Evolutionary conservation across 1,140 invertebrate genomes (phyloP), one percentile per base, ranked within the genome.

Genomic region (Sitophilus oryzae): DNA sequence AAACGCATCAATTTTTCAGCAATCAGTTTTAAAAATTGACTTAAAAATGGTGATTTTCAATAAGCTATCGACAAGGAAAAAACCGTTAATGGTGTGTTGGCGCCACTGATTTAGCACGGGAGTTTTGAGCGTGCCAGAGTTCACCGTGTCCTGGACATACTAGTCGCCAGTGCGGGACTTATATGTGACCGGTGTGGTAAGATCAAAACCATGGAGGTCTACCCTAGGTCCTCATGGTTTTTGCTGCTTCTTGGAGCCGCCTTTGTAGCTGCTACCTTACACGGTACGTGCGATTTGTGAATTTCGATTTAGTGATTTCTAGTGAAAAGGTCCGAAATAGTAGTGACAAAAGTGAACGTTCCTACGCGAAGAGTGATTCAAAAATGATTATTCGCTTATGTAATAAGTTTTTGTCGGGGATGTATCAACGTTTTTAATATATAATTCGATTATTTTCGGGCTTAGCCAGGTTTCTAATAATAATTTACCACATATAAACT

Each of bases 181-280:
- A 61, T 62, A 69, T 69, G 67, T 69, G 66, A 66, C 62, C 58
- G 63, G 63, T 66, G 62, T 65, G 61, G 66, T 66, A 62, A 67
- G 59, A 59, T 60, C 52, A 66, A 57, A 63, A 68, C 68, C 64
- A 70, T 70, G 69, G 66, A 70, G 66, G 65, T 66, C 67, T 65
- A 59, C 59, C 56, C 62, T 58, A 69, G 60, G 63, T 70, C 67
- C 67, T 68, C 64, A 64, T 67, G 66, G 65, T 65, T 64, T 54
- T 61, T 66, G 57, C 63, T 69, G 58, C 60, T 71, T 58, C 63
- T 71, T 60, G 69, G 69, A 66, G 59, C 70, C 60, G 57, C 63
- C 54, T 60, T 69, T 56, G 62, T 71, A 67, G 62, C 68, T 64
- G 61, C 61, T 61, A 61, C 66, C 66, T 70, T 70, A 67, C 67